These are phyloP conservation scores for Pyrocephalus nanus DNA, from an alignment of 2,797 vertebrate genomes.

Conservation along the genomic window DNA sequence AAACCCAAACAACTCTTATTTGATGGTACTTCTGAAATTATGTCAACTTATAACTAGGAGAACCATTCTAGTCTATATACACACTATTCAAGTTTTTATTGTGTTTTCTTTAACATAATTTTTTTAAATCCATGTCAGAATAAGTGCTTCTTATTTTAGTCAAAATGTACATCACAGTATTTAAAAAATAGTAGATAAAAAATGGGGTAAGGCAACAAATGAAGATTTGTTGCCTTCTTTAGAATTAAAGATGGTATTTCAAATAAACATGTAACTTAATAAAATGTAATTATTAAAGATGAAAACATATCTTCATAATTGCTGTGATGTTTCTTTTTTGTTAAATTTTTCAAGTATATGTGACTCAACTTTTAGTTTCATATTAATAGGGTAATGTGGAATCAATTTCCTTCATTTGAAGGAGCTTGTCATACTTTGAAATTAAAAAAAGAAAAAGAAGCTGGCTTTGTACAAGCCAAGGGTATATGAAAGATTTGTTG, in stretches of 20 bases:
- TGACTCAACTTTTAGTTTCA: not conserved
- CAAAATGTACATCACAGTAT: not conserved
- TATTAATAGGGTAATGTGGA: not conserved
- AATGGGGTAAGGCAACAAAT: not conserved
- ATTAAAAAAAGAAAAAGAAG: not conserved
- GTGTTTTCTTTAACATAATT: not conserved
- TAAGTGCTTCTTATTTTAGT: not conserved
- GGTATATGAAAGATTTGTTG: not conserved
- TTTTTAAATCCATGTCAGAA: not conserved
- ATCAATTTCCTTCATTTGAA: not conserved
- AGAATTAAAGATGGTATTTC: not conserved
- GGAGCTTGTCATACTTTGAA: not conserved
- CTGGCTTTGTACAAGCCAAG: not conserved
- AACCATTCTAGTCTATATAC: not conserved
- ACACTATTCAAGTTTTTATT: not conserved
- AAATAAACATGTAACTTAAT: not conserved
- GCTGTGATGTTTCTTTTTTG: not conserved
- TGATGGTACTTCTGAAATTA: not conserved
- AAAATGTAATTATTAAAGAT: not conserved
- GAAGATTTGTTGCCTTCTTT: not conserved
- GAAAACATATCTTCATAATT: not conserved
- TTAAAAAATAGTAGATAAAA: not conserved
- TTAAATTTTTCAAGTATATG: not conserved
- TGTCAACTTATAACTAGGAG: not conserved
- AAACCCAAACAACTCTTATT: not conserved